Conservation (phyloP, 2,113 vertebrate species). For the Phocoena sinus region DNA sequence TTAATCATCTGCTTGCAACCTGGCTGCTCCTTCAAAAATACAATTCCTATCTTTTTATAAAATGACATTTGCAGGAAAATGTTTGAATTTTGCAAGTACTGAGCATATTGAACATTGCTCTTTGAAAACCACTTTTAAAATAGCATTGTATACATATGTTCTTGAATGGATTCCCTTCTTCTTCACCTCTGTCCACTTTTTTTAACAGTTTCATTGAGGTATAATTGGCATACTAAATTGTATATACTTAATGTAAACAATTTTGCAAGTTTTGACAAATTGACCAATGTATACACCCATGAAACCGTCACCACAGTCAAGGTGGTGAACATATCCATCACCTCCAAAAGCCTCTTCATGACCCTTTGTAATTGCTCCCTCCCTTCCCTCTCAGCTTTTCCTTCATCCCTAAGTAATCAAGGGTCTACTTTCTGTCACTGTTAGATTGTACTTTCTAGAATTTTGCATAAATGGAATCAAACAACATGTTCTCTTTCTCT, state of each 20-base stretch:
- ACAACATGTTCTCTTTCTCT: not conserved
- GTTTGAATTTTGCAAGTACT: conserved; percentile 2
- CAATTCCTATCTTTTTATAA: conserved; percentile 67
- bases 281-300: not conserved
- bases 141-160: not conserved
- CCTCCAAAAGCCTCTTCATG: not conserved
- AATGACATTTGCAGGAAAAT: conserved; percentile 76
- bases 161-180: conserved; percentile 26
- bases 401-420: not conserved
- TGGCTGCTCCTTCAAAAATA: conserved; percentile 64
- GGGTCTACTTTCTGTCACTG: not conserved
- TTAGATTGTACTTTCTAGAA: not conserved
- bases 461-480: not conserved
- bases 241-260: not conserved
- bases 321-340: not conserved
- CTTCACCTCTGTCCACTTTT: not conserved
- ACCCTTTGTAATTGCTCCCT: not conserved
- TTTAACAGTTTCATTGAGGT: not conserved
- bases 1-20: conserved; percentile 73
- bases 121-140: conserved; percentile 68
- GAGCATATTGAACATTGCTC: conserved; percentile 47
- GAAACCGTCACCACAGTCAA: not conserved
- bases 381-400: not conserved
- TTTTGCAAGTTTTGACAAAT: not conserved
- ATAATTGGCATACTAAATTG: not conserved